Evolutionary conservation across 2,113 vertebrate genomes (phyloP), one percentile per base, ranked within the genome.

Genomic region (Ammodramus savannarum): DNA sequence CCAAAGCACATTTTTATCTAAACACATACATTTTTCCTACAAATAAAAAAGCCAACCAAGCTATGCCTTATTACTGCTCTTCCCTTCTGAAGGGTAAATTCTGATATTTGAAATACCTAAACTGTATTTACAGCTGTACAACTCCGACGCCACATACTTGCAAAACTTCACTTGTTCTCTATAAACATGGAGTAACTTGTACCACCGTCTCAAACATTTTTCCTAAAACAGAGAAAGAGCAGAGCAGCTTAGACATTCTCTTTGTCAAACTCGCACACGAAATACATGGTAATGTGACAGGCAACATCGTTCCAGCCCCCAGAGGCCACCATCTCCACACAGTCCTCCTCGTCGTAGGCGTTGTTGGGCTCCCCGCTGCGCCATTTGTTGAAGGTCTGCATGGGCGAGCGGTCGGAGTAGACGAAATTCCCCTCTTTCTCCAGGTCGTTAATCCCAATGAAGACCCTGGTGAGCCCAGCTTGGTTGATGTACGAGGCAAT

Each of bases 271-370:
- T 99, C 99, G 38, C 99, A 99, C 67, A 99, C 98, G 90, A 99
- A 99, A 97, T 98, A 99, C 99, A 99, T 99, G 90, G 99, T 99
- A 20, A 98, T 98, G 49, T 99, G 98, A 85, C 99, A 99, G 0
- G 99, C 98, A n/a, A 99, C 99, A 23, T 99, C 99, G 10, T 99
- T 99, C 99, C 99, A 99, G 71, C 99, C 99, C 7, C 99, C 99
- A 0, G 99, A 98, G 2, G 98, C 98, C 92, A 99, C 98, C 98
- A 99, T 98, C 97, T 99, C 99, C 39, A 98, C 99, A 51, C 99
- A 99, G 98, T 99, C 99, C 97, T 99, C 99, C 41, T 99, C 98
- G 0, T 99, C 99, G 2, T 99, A 99, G 11, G 99, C 99, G 1
- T 99, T 98, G 97, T 99, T 99, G 79, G 99, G 99, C 89, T 99